phyloP scores from a whole-genome alignment of 2,797 vertebrate species.

The Diceros bicornis region DNA sequence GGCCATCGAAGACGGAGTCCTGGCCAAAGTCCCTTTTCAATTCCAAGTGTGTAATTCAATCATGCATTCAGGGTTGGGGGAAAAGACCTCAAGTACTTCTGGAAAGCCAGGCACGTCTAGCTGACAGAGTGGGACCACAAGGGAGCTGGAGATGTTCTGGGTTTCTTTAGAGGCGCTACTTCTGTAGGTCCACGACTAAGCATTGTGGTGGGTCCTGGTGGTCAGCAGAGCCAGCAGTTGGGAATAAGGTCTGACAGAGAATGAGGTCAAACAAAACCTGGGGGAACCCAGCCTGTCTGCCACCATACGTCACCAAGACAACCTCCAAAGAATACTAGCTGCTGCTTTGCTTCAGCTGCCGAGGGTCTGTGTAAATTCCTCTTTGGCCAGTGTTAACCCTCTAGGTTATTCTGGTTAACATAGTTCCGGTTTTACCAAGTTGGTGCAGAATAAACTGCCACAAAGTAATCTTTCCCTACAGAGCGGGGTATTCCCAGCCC shows the following conservation, averaged over 20 bases:
- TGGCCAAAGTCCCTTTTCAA: no score
- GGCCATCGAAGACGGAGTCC: not conserved
- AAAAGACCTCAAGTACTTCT: not conserved
- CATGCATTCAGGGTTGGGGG: no score
- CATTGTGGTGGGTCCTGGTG: accelerated
- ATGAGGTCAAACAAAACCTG: not conserved
- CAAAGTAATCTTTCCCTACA: no score
- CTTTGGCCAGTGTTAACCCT: not conserved
- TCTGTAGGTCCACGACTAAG: no score
- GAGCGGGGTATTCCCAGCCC: not conserved
- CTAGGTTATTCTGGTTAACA: no score
- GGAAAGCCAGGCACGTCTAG: no score
- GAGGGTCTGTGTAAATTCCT: not conserved
- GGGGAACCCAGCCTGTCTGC: not conserved
- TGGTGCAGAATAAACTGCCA: no score
- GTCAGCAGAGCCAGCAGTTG: not conserved
- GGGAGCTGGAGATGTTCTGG: not conserved
- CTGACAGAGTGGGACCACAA: no score
- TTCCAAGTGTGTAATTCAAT: no score
- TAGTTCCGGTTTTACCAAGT: not conserved
- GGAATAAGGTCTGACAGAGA: not conserved
- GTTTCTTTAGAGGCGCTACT: not conserved
- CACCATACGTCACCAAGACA: not conserved
- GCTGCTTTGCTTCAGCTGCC: not conserved
- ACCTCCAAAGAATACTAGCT: not conserved